Evolutionary conservation across 2,113 vertebrate species (phyloP).

Genomic region (Heteronetta atricapilla): DNA sequence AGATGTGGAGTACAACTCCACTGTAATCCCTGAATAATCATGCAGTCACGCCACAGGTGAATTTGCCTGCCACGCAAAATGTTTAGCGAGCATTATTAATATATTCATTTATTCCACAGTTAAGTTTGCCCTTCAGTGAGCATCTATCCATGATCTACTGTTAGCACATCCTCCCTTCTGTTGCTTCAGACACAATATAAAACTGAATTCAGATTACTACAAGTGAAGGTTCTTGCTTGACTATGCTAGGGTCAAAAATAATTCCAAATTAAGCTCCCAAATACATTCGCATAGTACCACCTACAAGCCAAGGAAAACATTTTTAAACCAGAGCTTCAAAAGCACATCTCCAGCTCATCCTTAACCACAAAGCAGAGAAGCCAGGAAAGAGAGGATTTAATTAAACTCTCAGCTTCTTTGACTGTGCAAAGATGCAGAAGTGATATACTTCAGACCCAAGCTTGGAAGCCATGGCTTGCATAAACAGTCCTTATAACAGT

Average conservation of each 20-base stretch:
- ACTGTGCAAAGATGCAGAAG: neutral
- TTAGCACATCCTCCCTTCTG: neutral
- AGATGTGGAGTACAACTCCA: neutral
- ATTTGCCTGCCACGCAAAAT: neutral
- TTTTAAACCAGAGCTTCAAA: neutral
- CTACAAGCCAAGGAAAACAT: fast-evolving
- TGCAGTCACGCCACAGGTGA: neutral
- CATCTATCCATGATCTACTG: neutral
- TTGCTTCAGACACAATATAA: neutral
- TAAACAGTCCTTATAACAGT: neutral
- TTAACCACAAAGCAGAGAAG: neutral
- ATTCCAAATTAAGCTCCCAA: neutral
- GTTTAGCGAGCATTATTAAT: neutral
- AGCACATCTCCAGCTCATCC: too few relatives aligned
- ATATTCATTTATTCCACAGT: neutral
- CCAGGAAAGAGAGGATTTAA: neutral
- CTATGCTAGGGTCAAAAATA: neutral
- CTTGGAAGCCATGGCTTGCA: neutral
- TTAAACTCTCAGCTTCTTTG: neutral
- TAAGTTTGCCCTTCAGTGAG: neutral
- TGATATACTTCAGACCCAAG: neutral
- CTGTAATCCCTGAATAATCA: neutral
- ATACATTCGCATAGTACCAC: neutral
- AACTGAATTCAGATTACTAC: neutral
- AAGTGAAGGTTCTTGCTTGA: neutral